Evolutionary conservation across 1,140 invertebrate genomes (phyloP).

Genomic region (Micrasema longulum): DNA sequence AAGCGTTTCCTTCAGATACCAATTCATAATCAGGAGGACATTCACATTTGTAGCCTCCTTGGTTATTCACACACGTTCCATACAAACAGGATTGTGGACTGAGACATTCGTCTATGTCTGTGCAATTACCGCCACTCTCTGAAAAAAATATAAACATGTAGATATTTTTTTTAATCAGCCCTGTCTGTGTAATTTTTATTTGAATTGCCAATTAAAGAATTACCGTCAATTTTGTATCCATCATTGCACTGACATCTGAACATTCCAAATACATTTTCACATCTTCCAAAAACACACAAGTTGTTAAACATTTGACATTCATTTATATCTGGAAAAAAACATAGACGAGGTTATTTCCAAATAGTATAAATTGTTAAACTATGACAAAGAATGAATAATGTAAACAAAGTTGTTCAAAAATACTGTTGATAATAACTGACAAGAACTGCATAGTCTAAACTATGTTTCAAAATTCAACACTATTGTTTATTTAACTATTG

Average conservation of each 20-base stretch:
- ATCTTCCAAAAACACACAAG: constrained; percentile 86
- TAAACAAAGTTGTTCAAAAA: too few species aligned
- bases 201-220: not conserved
- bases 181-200: not conserved
- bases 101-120: constrained; percentile 86
- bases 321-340: constrained; percentile 72
- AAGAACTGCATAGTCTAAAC: too few species aligned
- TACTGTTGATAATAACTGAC: too few species aligned
- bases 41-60: constrained; percentile 84
- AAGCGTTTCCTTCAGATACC: constrained; percentile 67
- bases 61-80: constrained; percentile 80
- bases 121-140: constrained; percentile 68
- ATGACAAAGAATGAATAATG: too few species aligned
- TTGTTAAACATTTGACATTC: constrained; percentile 87
- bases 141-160: constrained; percentile 21
- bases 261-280: constrained; percentile 91
- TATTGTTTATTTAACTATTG: too few species aligned
- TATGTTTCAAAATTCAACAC: too few species aligned
- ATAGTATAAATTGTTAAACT: too few species aligned
- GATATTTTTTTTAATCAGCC: not conserved
- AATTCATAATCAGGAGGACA: constrained; percentile 84
- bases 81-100: constrained; percentile 78
- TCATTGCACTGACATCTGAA: constrained; percentile 88
- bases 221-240: constrained; percentile 83
- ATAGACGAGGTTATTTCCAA: too few species aligned